Conservation (phyloP, 1,140 invertebrate species). For the Lepidurus arcticus region DNA sequence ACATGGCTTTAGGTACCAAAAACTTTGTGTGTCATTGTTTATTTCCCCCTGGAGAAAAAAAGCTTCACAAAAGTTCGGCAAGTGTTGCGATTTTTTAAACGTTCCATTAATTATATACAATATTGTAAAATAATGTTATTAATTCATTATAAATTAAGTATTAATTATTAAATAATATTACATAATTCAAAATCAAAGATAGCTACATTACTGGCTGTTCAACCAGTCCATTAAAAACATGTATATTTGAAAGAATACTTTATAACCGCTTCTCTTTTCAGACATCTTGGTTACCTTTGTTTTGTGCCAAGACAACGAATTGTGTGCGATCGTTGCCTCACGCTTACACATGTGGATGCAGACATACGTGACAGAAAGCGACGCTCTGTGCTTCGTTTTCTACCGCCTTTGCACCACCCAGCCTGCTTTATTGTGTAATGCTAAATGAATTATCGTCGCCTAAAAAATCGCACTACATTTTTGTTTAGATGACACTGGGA, state of each 20-base stretch:
- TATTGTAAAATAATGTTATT: no score
- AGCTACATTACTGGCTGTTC: no score
- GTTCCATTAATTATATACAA: no score
- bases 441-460: not conserved
- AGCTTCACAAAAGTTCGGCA: no score
- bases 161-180: no score
- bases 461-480: conserved; percentile 22
- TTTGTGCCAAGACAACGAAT: conserved; percentile 49
- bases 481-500: conserved; percentile 50
- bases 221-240: no score
- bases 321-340: conserved; percentile 56
- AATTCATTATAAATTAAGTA: no score
- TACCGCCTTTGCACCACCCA: conserved; percentile 7
- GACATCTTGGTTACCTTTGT: conserved; percentile 54
- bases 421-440: not conserved
- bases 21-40: not conserved
- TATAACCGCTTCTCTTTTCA: conserved; percentile 37
- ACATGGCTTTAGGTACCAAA: conserved; percentile 46
- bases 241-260: not conserved
- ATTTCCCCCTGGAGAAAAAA: no score
- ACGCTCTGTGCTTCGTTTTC: not conserved
- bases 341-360: conserved; percentile 56
- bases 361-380: not conserved
- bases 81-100: no score
- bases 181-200: no score